phyloP scores from a whole-genome alignment of 23 tunicate genomes.

The Corella eumyota region DNA sequence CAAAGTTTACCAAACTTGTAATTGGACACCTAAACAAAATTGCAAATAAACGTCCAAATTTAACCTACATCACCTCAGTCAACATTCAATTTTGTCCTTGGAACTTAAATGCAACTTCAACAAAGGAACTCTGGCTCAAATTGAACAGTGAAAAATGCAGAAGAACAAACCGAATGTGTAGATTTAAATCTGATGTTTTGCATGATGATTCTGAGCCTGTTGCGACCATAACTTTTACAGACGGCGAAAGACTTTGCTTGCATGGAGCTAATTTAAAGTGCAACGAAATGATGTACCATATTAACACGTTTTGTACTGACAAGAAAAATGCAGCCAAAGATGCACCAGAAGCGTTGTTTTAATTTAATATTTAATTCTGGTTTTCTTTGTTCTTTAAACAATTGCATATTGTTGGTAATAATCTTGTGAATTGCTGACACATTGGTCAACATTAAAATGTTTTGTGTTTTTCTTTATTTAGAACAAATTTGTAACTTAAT shows the following conservation, averaged over 20 bases:
- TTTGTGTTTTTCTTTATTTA: no score
- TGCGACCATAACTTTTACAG: not conserved
- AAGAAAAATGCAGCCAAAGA: no score
- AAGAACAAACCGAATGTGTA: slow-evolving; percentile 1
- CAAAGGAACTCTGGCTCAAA: not conserved
- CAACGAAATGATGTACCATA: slow-evolving; percentile 3
- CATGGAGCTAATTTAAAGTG: not conserved
- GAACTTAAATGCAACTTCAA: not conserved
- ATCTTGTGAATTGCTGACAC: no score
- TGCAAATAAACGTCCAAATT: not conserved
- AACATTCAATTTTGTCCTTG: slow-evolving; percentile 4
- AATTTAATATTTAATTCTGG: no score
- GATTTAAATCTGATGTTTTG: not conserved
- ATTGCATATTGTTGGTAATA: no score
- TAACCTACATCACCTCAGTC: not conserved
- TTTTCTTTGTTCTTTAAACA: no score
- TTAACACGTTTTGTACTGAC: not conserved
- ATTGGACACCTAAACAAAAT: not conserved
- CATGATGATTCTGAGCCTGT: not conserved
- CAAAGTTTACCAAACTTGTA: not conserved
- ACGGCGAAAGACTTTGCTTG: slow-evolving; percentile 5
- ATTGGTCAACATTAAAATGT: no score
- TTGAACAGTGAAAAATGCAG: slow-evolving; percentile 1
- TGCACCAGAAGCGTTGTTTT: no score
- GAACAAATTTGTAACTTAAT: no score